Percentiles rank a stretch among this genome's conserved stretches.
These are phyloP conservation scores for Strix uralensis DNA, from an alignment of 2,113 vertebrate species.

Conservation along the genomic window DNA sequence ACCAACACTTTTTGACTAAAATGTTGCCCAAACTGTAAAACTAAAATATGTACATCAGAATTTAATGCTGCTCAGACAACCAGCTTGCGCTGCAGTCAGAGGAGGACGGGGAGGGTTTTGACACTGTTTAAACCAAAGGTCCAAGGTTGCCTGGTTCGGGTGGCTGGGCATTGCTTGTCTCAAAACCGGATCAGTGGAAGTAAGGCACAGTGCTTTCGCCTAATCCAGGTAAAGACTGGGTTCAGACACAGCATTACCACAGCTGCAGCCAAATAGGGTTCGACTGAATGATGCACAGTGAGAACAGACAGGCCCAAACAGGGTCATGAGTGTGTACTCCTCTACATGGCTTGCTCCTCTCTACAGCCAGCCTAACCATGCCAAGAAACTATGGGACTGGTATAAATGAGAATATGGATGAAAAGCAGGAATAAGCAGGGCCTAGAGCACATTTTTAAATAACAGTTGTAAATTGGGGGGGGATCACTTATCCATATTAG, in stretches of 20 bases:
- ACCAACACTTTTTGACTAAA: slow-evolving; percentile 2
- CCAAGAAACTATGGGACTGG: background rate
- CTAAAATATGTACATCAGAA: background rate
- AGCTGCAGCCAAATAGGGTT: background rate
- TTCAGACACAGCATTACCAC: background rate
- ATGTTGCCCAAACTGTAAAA: background rate
- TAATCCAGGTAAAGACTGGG: background rate
- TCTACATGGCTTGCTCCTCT: background rate
- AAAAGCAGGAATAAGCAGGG: background rate
- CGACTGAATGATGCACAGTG: background rate
- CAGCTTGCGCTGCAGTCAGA: background rate
- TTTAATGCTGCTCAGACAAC: background rate
- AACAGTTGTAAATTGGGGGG: background rate
- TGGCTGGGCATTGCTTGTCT: background rate
- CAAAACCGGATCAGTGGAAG: background rate
- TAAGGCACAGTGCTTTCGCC: background rate
- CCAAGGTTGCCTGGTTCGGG: background rate
- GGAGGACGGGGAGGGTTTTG: background rate
- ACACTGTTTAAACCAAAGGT: background rate
- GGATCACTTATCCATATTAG: background rate
- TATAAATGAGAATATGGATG: background rate
- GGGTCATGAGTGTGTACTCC: background rate
- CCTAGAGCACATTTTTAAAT: background rate
- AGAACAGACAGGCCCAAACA: background rate
- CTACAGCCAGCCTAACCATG: background rate